phyloP scores from a whole-genome alignment of 2,888 invertebrate genomes.

The Metellina segmentata region DNA sequence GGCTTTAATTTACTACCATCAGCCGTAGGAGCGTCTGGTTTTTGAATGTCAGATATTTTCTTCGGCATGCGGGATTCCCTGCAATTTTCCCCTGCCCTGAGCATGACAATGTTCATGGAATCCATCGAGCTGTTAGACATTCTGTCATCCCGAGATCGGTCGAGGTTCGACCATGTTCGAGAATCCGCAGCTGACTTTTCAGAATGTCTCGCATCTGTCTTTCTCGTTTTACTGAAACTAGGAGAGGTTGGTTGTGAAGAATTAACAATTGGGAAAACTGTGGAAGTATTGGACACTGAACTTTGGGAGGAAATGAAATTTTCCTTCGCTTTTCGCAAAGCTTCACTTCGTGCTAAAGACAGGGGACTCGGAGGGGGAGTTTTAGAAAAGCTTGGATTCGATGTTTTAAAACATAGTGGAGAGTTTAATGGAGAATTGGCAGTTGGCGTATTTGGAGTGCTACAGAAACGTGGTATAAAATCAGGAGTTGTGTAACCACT shows the following conservation, averaged over 20 bases:
- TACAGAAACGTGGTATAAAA: slow-evolving; percentile 33
- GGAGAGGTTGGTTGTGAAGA: neutral
- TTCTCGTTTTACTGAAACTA: neutral
- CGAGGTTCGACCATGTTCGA: neutral
- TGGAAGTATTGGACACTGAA: neutral
- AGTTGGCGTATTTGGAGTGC: slow-evolving; percentile 60
- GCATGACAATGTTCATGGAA: slow-evolving; percentile 65
- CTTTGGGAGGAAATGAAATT: slow-evolving; percentile 61
- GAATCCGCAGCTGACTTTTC: neutral
- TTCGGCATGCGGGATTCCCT: slow-evolving; percentile 61
- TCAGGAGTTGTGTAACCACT: neutral
- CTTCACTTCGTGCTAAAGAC: slow-evolving; percentile 46
- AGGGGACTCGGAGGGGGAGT: slow-evolving; percentile 57
- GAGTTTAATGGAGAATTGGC: slow-evolving; percentile 15
- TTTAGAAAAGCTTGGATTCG: neutral
- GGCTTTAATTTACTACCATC: slow-evolving; percentile 37
- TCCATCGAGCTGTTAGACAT: slow-evolving; percentile 64
- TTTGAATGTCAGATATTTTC: slow-evolving; percentile 24
- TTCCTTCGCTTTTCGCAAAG: slow-evolving; percentile 67
- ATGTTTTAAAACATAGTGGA: slow-evolving; percentile 48
- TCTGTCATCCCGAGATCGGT: slow-evolving; percentile 41
- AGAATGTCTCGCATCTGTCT: neutral
- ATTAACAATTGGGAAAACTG: neutral
- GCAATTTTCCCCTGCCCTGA: slow-evolving; percentile 66
- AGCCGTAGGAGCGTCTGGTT: neutral